Evolutionary conservation across 2,888 invertebrate species (phyloP).

Genomic region (Cylindroiulus punctatus): DNA sequence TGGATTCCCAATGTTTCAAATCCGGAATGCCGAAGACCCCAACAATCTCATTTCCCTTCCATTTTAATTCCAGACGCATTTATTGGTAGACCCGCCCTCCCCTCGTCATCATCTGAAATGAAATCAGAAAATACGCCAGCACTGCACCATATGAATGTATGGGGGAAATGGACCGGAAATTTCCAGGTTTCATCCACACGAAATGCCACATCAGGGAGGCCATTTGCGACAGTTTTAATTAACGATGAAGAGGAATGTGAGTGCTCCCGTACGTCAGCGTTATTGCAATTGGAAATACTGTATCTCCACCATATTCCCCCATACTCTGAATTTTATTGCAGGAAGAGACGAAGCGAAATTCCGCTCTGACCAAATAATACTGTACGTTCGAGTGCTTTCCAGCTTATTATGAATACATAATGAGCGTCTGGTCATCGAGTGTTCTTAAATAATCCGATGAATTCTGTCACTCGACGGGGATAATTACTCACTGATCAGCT

Average conservation of each 20-base stretch:
- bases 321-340: no score
- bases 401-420: not conserved
- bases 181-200: conserved; percentile 6
- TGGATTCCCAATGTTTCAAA: not conserved
- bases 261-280: conserved; percentile 9
- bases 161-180: not conserved
- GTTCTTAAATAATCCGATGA: no score
- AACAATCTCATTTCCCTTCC: not conserved
- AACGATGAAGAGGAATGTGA: conserved; percentile 24
- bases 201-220: conserved; percentile 13
- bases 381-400: no score
- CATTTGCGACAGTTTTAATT: conserved; percentile 32
- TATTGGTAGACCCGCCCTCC: not conserved
- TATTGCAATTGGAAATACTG: conserved; percentile 22
- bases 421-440: not conserved
- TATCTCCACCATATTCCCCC: no score
- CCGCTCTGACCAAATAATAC: not conserved
- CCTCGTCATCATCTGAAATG: not conserved
- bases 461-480: no score
- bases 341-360: not conserved
- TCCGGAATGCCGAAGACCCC: not conserved
- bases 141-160: not conserved
- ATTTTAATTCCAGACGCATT: conserved; percentile 27
- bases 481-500: no score
- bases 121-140: not conserved